Percentiles rank a stretch among this genome's conserved stretches.
Evolutionary conservation across 2,797 vertebrate species (phyloP).

Genomic region (Morus bassanus): DNA sequence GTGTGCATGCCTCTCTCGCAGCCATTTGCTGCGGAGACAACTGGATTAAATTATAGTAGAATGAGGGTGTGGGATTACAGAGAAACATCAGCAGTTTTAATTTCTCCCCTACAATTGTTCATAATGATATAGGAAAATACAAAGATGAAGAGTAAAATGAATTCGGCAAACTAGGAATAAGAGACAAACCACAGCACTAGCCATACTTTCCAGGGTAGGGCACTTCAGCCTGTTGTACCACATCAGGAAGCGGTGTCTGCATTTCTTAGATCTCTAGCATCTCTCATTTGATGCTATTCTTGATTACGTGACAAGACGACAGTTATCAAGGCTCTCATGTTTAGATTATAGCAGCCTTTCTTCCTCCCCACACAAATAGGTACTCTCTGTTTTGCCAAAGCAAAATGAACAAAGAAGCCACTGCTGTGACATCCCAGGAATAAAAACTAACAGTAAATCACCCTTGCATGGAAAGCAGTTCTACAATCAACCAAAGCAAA

Average conservation of each 20-base stretch:
- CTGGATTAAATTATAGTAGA: background rate
- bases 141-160: background rate
- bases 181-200: background rate
- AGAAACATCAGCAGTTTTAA: slow-evolving; percentile 15
- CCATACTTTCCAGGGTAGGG: background rate
- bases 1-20: background rate
- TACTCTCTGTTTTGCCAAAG: background rate
- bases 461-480: background rate
- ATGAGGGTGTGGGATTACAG: background rate
- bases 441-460: background rate
- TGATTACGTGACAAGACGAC: background rate
- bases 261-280: background rate
- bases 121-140: background rate
- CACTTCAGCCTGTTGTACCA: background rate
- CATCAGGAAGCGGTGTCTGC: background rate
- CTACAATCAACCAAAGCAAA: slow-evolving; percentile 1
- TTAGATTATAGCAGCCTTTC: background rate
- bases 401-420: background rate
- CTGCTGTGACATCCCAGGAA: background rate
- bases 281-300: background rate
- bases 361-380: background rate
- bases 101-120: background rate
- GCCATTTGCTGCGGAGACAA: background rate
- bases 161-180: background rate
- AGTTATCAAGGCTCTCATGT: background rate